Evolutionary conservation across 1,140 invertebrate genomes (phyloP).

Genomic region (Eulimnadia texana): DNA sequence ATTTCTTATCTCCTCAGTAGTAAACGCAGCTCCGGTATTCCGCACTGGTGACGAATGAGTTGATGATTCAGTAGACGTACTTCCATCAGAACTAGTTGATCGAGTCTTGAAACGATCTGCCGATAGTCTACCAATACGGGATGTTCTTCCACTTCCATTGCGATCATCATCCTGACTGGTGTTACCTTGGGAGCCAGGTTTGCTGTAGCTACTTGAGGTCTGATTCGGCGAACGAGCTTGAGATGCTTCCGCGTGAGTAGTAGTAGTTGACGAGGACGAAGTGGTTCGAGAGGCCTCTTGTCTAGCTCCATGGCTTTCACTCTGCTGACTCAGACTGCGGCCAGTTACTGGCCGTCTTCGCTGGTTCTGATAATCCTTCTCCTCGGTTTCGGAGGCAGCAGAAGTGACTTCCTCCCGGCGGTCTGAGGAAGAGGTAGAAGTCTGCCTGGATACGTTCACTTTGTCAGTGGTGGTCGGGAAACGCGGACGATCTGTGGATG

Average conservation of each 20-base stretch:
- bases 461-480: slow-evolving; percentile 3
- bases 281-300: slow-evolving; percentile 18
- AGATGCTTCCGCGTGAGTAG: background rate
- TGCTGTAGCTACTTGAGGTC: background rate
- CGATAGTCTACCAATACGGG: slow-evolving; percentile 13
- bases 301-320: slow-evolving; percentile 13
- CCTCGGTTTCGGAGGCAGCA: background rate
- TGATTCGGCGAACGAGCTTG: background rate
- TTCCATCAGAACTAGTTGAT: slow-evolving; percentile 47
- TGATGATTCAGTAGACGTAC: slow-evolving; percentile 16
- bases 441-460: background rate
- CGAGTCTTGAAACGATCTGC: slow-evolving; percentile 22
- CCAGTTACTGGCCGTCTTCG: slow-evolving; percentile 5
- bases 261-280: slow-evolving; percentile 20
- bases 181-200: background rate
- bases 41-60: slow-evolving; percentile 44
- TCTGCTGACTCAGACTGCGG: background rate
- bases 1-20: slow-evolving; percentile 54
- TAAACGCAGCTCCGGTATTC: slow-evolving; percentile 48
- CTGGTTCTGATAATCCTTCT: background rate
- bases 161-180: background rate
- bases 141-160: background rate
- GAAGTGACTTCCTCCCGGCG: background rate
- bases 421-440: slow-evolving; percentile 8
- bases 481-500: slow-evolving; percentile 4